Evolutionary conservation across 2,113 vertebrate genomes (phyloP).

Genomic region (Lophura nycthemera): DNA sequence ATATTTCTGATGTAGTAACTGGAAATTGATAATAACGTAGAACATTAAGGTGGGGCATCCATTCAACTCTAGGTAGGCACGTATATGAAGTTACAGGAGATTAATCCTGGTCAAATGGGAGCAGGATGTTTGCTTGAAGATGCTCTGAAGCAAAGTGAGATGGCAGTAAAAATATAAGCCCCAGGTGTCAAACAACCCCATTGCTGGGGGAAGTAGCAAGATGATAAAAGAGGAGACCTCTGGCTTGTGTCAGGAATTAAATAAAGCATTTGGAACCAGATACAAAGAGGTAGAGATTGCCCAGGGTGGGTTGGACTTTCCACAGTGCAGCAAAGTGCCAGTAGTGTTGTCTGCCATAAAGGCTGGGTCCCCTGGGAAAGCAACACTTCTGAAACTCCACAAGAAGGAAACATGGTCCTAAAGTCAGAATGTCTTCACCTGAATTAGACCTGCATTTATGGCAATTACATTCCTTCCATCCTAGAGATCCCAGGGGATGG

Average conservation of each 20-base stretch:
- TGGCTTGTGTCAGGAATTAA: background rate
- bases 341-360: background rate
- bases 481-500: background rate
- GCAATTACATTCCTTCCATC: background rate
- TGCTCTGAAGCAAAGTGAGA: background rate
- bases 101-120: background rate
- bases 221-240: background rate
- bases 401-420: background rate
- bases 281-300: background rate
- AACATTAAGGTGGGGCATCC: background rate
- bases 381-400: background rate
- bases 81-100: background rate
- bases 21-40: background rate
- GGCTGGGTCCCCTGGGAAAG: background rate
- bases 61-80: background rate
- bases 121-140: background rate
- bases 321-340: background rate
- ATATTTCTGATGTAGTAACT: background rate
- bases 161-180: fast-evolving
- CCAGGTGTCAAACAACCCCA: background rate
- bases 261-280: background rate
- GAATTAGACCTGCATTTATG: background rate
- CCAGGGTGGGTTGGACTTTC: background rate
- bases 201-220: background rate
- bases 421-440: background rate